Base-by-base conservation (phyloP, 2,113 vertebrate genomes). In the Periophthalmodon schlosseri region DNA sequence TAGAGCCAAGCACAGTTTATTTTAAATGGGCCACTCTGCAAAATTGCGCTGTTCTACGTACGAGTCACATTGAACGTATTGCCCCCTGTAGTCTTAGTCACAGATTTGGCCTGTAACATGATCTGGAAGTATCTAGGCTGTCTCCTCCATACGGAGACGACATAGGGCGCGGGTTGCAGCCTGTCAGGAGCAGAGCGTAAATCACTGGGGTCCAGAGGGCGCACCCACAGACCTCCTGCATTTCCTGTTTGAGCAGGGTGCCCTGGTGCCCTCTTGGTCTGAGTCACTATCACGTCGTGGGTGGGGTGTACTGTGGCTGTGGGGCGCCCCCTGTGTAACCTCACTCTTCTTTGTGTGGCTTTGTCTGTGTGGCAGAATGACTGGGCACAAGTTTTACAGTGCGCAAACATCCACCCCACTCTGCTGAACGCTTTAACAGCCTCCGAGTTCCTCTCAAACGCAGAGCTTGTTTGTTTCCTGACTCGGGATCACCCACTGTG, bases 101-200 rank as follows among this genome's bases (percentile, higher is more conserved):
- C 73, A 79, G 68, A 79, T 73, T 33, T 74, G 33, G 58, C 60
- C 73, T 81, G 81, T 76, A 77, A 90, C 73, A 21, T 66, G 80
- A 86, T 73, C 65, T 63, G 70, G 15, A 73, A 77, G 73, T 74
- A 77, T 83, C 80, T 34, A 34, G 80, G 73, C 74, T 76, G 75
- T 78, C 75, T 75, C 70, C 71, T 78, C 65, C 66, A 68, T 65
- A 65, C 77, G 73, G 72, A 73, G 84, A 84, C 68, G 79, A 66
- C 56, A 72, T 75, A 84, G 68, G 71, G 73, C 79, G 77, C 81
- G 77, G 85, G 78, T 79, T 90, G 74, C 70, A 87, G 83, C 77
- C 75, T 90, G 87, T 89, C 88, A 89, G 80, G 85, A 83, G 23
- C 78, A 84, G 86, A 76, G 74, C 71, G 73, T 91, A 91, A 92